phyloP scores from a whole-genome alignment of 64 coral and sea anemone genomes.

The Pocillopora verrucosa region DNA sequence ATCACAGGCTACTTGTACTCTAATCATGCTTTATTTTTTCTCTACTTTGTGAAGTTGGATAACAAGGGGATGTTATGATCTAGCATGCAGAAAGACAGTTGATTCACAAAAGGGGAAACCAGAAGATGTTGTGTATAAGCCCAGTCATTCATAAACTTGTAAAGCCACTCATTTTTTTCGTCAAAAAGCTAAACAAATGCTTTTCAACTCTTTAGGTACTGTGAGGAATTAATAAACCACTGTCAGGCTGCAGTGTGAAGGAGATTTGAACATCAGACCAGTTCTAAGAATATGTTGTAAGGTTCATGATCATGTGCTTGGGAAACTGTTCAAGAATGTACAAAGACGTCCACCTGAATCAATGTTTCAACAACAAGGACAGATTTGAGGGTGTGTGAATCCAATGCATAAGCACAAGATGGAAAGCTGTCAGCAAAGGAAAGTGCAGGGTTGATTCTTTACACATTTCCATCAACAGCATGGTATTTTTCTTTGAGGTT shows the following conservation, averaged over 20 bases:
- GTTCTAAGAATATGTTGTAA: neutral
- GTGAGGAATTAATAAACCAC: conserved; percentile 40
- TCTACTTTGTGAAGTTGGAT: too few relatives aligned
- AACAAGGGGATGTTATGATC: too few relatives aligned
- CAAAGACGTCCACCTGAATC: neutral
- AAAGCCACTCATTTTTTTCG: neutral
- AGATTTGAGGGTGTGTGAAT: neutral
- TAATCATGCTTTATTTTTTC: too few relatives aligned
- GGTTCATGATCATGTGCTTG: neutral
- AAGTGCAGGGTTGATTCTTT: too few relatives aligned
- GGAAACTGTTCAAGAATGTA: neutral
- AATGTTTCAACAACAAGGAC: neutral
- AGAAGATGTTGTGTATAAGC: too few relatives aligned
- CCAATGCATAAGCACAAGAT: neutral
- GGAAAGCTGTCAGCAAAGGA: neutral
- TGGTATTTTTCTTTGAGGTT: too few relatives aligned
- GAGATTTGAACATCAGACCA: neutral
- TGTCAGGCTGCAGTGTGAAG: neutral
- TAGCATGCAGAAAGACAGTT: too few relatives aligned
- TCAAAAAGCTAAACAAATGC: neutral
- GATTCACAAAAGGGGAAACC: too few relatives aligned
- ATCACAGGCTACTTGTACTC: too few relatives aligned
- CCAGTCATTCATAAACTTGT: neutral
- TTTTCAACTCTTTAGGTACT: conserved; percentile 33
- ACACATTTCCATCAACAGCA: too few relatives aligned